Percentiles rank a stretch among this genome's conserved stretches.
Conservation (phyloP, 2,113 vertebrate species). For the Conger conger region DNA sequence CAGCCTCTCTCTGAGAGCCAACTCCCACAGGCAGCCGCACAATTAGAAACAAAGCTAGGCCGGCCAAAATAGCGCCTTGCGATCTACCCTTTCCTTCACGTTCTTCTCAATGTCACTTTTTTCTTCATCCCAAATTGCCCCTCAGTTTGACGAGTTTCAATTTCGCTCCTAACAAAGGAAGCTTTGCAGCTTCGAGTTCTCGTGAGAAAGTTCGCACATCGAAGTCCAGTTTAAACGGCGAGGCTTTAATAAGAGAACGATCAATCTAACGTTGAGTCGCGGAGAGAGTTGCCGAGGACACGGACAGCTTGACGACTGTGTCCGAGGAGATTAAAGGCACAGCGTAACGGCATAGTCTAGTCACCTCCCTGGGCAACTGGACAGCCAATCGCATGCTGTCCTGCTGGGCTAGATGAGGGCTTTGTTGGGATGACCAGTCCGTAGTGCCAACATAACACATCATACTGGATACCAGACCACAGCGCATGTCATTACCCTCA, state of each 20-base stretch:
- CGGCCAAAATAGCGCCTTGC: background rate
- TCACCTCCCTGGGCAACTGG: too few species aligned
- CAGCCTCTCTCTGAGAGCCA: background rate
- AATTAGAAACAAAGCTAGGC: background rate
- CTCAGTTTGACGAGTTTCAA: background rate
- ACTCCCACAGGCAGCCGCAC: background rate
- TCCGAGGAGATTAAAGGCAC: background rate
- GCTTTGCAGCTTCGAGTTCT: background rate
- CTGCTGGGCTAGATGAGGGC: too few species aligned
- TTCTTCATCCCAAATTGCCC: background rate
- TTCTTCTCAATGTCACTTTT: background rate
- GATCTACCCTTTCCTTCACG: background rate
- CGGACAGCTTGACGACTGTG: background rate
- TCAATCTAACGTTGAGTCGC: background rate
- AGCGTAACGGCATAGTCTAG: too few species aligned
- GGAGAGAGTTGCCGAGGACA: background rate
- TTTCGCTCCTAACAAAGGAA: background rate
- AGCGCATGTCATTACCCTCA: background rate
- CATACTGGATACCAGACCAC: background rate
- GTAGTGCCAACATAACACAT: too few species aligned
- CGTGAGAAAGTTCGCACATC: background rate
- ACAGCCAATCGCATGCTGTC: too few species aligned
- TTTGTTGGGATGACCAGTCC: too few species aligned
- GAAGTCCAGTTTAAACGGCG: background rate
- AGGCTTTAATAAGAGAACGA: background rate